phyloP scores from a whole-genome alignment of 1,140 invertebrate species.

The Trachelipus rathkii region DNA sequence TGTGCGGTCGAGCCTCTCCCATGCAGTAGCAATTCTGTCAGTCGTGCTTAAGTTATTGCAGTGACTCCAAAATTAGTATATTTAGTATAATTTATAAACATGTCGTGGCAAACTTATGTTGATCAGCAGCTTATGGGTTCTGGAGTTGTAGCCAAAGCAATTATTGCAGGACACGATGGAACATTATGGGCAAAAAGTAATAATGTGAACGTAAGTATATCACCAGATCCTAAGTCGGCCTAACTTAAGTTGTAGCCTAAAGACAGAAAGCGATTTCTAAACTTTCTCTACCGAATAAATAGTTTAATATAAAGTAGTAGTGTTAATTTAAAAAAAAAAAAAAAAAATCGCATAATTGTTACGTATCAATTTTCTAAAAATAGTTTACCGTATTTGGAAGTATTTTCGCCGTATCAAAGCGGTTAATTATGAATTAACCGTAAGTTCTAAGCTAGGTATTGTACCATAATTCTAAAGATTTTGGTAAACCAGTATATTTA shows the following conservation, averaged over 20 bases:
- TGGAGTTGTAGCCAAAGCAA: conserved; percentile 86
- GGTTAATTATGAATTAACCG: no score
- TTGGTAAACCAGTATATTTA: no score
- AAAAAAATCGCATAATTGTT: no score
- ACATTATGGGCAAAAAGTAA: conserved; percentile 92
- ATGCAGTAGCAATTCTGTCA: conserved; percentile 12
- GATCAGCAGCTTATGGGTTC: conserved; percentile 93
- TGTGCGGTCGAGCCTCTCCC: conserved; percentile 9
- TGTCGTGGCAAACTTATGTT: conserved; percentile 98
- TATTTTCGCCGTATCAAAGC: no score
- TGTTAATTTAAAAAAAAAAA: no score
- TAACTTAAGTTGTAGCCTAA: conserved; percentile 7
- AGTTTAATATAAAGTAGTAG: not conserved
- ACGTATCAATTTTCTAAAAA: no score
- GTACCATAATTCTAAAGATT: no score
- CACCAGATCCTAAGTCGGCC: conserved; percentile 17
- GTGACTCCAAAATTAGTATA: not conserved
- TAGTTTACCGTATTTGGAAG: no score
- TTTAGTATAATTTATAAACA: conserved; percentile 48
- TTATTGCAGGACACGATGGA: conserved; percentile 89
- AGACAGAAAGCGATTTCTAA: conserved; percentile 22
- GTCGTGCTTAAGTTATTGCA: not conserved
- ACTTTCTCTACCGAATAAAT: conserved; percentile 3
- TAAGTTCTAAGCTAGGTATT: no score
- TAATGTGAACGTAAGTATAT: conserved; percentile 74